phyloP scores from a whole-genome alignment of 92 coral and sea anemone species.

The Parazoanthus atlanticus region DNA sequence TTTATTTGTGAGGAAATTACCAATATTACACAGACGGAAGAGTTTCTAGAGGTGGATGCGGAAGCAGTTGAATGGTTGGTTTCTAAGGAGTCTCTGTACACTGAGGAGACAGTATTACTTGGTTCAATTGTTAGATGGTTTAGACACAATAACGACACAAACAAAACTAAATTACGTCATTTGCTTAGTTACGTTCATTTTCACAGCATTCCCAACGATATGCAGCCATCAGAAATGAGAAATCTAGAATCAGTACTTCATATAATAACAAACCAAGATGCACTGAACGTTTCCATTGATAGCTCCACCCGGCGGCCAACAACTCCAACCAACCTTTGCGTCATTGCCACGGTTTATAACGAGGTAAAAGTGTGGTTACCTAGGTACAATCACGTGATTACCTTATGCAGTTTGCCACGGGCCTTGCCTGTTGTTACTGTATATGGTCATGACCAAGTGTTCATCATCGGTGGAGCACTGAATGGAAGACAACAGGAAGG shows the following conservation, averaged over 20 bases:
- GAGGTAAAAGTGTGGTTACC: constrained; percentile 31
- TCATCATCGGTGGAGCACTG: constrained; percentile 28
- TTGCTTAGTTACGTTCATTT: constrained; percentile 18
- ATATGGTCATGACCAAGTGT: constrained; percentile 23
- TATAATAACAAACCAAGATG: background rate
- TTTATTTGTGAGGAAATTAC: constrained; percentile 21
- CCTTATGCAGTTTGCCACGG: constrained; percentile 15
- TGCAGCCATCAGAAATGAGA: background rate
- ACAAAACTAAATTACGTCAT: background rate
- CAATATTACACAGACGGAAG: background rate
- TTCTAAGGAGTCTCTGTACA: constrained; percentile 10
- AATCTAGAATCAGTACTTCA: constrained; percentile 10
- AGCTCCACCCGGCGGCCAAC: background rate
- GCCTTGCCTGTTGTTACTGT: constrained; percentile 12
- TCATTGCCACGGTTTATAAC: constrained; percentile 16
- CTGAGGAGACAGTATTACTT: constrained; percentile 2
- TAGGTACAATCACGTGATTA: constrained; percentile 14
- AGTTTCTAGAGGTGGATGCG: background rate
- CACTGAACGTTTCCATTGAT: background rate
- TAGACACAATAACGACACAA: background rate
- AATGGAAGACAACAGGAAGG: constrained; percentile 29
- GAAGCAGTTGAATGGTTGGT: constrained; percentile 2
- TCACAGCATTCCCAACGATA: constrained; percentile 18
- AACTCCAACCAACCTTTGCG: constrained; percentile 29
- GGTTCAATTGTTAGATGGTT: constrained; percentile 1